Conservation (phyloP, 1,140 invertebrate genomes). For the Zaprionus lachaisei region DNA sequence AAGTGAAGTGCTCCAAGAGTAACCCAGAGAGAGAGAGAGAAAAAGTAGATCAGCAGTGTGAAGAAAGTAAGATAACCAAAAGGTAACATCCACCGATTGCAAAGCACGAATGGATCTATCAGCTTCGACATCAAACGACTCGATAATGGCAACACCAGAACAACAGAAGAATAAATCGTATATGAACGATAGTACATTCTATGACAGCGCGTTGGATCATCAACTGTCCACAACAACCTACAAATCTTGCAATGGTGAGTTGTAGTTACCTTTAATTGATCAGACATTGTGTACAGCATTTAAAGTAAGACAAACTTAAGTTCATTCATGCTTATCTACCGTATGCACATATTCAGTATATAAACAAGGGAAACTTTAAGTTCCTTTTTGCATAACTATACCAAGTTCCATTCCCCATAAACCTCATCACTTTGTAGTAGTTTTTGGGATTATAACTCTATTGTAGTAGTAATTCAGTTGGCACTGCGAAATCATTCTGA, state of each 20-base stretch:
- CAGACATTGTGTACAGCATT: neutral
- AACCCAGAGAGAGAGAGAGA: conserved; percentile 7
- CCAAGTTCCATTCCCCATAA: too few relatives aligned
- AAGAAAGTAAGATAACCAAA: neutral
- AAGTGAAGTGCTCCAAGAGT: neutral
- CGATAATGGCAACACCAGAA: conserved; percentile 50
- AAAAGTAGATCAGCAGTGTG: neutral
- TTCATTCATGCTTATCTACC: too few relatives aligned
- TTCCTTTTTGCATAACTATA: too few relatives aligned
- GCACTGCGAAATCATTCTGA: neutral
- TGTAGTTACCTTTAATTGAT: neutral
- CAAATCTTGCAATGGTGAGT: conserved; percentile 75
- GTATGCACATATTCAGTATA: too few relatives aligned
- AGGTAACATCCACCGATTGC: conserved; percentile 31
- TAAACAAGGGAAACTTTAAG: too few relatives aligned
- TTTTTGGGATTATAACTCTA: too few relatives aligned
- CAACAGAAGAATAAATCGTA: conserved; percentile 48
- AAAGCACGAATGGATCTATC: conserved; percentile 61
- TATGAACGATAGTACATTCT: conserved; percentile 60
- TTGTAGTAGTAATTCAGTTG: neutral
- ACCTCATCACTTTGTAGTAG: too few relatives aligned
- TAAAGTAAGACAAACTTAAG: too few relatives aligned
- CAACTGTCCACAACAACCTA: conserved; percentile 68
- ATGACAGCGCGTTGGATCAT: conserved; percentile 74
- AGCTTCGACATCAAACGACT: conserved; percentile 59